Evolutionary conservation across 2,888 invertebrate species (phyloP).

Genomic region (Xylota segnis): DNA sequence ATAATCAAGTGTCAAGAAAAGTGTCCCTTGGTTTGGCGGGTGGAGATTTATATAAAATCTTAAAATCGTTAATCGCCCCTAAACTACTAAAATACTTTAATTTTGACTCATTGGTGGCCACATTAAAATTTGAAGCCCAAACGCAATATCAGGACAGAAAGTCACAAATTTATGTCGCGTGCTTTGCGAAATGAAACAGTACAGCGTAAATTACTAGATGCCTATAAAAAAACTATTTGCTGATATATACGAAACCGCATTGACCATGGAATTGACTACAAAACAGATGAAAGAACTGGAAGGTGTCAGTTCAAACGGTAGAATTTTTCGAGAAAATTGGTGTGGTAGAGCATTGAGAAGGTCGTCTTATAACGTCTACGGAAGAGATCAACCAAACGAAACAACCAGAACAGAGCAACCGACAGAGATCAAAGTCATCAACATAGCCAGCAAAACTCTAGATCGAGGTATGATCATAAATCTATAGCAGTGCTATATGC

Average conservation of each 20-base stretch:
- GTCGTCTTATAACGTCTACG: not conserved
- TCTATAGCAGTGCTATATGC: constrained; percentile 9
- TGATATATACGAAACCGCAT: constrained; percentile 28
- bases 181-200: constrained; percentile 6
- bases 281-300: constrained; percentile 20
- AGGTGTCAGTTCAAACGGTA: constrained; percentile 7
- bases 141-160: constrained; percentile 31
- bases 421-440: constrained; percentile 7
- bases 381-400: constrained; percentile 12
- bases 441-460: not conserved
- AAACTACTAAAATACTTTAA: constrained; percentile 29
- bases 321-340: constrained; percentile 1
- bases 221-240: constrained; percentile 28
- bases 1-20: constrained; percentile 1
- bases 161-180: constrained; percentile 27
- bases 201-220: constrained; percentile 21
- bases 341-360: constrained; percentile 7
- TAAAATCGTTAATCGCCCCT: constrained; percentile 37
- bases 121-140: constrained; percentile 42
- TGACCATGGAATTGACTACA: constrained; percentile 37
- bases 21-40: constrained; percentile 16
- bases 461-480: not conserved
- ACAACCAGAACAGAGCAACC: constrained; percentile 8
- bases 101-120: constrained; percentile 12
- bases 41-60: constrained; percentile 39